Base-by-base conservation (phyloP, 2,888 invertebrate genomes). In the Drosophila flavopinicola region DNA sequence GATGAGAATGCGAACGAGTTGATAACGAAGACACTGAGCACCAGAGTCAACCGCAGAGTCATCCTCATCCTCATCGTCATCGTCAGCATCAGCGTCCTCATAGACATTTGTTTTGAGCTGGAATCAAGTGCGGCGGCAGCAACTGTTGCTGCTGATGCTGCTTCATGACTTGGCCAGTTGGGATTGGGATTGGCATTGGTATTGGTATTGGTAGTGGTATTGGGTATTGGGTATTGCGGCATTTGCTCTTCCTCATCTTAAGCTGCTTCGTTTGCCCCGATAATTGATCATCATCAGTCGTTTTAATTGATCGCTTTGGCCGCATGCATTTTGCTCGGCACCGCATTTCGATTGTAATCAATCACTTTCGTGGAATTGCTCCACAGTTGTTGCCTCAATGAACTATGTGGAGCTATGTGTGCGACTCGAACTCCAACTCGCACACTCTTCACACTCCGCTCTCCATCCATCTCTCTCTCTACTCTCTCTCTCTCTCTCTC, bases 211-310 rank as follows among this genome's bases (percentile, higher is more conserved):
- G n/a, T n/a, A n/a, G n/a, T n/a, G 32, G 17, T 33, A 35, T 45
- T 25, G 20, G 20, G 20, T 20, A 20, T 4, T 20, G 20, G 20
- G 20, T 20, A n/a, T 33, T 30, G 41, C 49, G 30, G 60, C 49
- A 61, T 32, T 66, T 27, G 52, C 38, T 33, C 27, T 25, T 27
- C 27, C 20, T 35, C 33, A 30, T 24, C 17, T 59, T 57, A 41
- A 38, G 64, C 69, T 56, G 59, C 58, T 67, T 72, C 57, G 59
- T 35, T 24, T 61, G 61, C 29, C 35, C 75, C 78, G 79, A 85
- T 80, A 80, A 80, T 82, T 82, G 83, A 85, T 83, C 83, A 83
- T 83, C 83, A 83, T 83, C 83, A 86, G 87, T 83, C 83, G 78
- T 86, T 86, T 83, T 83, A 83, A 83, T 83, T 83, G 83, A 83